Percentiles rank a stretch among this genome's conserved stretches.
Conservation (phyloP, 2,888 invertebrate species). For the Chaitophorus viminalis region DNA sequence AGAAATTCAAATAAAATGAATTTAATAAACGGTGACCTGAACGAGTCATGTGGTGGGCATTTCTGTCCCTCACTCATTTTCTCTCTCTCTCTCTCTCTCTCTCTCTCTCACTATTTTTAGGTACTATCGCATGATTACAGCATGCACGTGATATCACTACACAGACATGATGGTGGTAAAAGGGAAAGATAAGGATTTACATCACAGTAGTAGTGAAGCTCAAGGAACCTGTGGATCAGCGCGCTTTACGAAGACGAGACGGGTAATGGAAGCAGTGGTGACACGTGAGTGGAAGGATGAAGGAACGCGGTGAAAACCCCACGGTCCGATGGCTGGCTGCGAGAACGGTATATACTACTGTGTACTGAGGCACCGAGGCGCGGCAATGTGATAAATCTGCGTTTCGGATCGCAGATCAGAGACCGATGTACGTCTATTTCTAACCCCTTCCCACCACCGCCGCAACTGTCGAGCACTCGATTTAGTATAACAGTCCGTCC, state of each 20-base stretch:
- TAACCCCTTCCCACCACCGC: background rate
- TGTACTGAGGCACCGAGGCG: background rate
- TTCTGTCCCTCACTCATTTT: background rate
- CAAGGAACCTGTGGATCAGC: background rate
- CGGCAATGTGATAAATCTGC: conserved; percentile 34
- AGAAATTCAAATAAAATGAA: background rate
- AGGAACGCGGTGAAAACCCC: background rate
- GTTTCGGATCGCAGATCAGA: conserved; percentile 36
- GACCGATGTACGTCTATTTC: conserved; percentile 5
- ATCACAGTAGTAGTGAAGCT: background rate
- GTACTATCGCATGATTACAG: too few relatives aligned
- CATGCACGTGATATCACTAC: too few relatives aligned
- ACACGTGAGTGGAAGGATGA: background rate
- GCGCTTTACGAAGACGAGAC: background rate
- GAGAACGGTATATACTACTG: background rate
- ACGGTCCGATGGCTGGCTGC: background rate
- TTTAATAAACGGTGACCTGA: background rate
- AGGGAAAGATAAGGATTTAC: background rate
- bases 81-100: too few relatives aligned
- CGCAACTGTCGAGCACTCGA: too few relatives aligned
- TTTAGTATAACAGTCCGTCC: background rate
- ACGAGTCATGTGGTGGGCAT: background rate
- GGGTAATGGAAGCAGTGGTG: background rate
- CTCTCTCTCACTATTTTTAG: too few relatives aligned
- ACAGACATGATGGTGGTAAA: background rate